phyloP scores from a whole-genome alignment of 2,888 invertebrate species.

The Polia nebulosa region DNA sequence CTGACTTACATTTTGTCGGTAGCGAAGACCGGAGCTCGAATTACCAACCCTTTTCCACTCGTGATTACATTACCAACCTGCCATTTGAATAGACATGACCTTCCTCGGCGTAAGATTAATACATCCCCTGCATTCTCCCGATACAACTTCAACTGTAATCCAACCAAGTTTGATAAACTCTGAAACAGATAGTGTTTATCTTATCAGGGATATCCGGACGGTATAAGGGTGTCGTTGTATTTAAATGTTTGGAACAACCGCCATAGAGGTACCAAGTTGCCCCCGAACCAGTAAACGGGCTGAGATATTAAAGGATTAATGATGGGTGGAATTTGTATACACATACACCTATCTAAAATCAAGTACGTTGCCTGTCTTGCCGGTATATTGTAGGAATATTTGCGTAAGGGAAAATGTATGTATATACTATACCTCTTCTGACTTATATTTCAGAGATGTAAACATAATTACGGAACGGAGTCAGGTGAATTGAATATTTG shows the following conservation, averaged over 20 bases:
- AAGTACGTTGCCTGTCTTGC: neutral
- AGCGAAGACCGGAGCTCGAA: neutral
- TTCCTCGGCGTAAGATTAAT: neutral
- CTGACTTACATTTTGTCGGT: neutral
- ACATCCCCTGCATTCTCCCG: neutral
- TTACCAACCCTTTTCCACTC: neutral
- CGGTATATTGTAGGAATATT: slow-evolving; percentile 22
- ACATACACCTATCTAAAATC: neutral
- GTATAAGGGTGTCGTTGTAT: slow-evolving; percentile 27
- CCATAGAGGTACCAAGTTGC: slow-evolving; percentile 14
- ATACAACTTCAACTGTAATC: slow-evolving; percentile 18
- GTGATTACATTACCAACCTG: neutral
- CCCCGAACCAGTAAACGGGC: slow-evolving; percentile 30
- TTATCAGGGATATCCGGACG: slow-evolving; percentile 23
- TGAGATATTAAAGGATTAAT: slow-evolving; percentile 54
- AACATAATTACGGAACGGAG: slow-evolving; percentile 28
- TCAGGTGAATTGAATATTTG: slow-evolving; percentile 29
- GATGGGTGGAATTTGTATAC: slow-evolving; percentile 26
- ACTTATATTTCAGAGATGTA: slow-evolving; percentile 30
- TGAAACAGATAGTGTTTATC: slow-evolving; percentile 29
- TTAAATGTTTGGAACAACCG: slow-evolving; percentile 41
- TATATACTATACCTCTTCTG: neutral
- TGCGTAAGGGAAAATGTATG: slow-evolving; percentile 16
- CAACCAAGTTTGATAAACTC: slow-evolving; percentile 3
- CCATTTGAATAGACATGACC: neutral